Evolutionary conservation across 1,140 invertebrate species (phyloP).

Genomic region (Ditylenchus dipsaci): DNA sequence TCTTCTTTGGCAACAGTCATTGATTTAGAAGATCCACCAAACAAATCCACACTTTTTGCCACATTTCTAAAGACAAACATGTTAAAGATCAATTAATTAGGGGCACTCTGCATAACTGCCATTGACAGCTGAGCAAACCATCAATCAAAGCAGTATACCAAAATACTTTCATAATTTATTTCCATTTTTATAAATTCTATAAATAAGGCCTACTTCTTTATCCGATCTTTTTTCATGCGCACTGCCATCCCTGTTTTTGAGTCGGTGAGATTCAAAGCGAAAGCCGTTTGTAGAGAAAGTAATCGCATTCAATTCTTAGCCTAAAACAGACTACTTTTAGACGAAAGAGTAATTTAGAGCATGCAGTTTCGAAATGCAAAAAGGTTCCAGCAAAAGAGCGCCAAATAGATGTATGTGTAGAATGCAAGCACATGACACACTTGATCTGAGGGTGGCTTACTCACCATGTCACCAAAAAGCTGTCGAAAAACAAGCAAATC

Average conservation of each 20-base stretch:
- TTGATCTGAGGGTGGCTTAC: no score
- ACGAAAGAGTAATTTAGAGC: no score
- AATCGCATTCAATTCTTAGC: not conserved
- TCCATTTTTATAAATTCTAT: no score
- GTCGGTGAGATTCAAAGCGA: constrained; percentile 7
- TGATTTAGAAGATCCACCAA: not conserved
- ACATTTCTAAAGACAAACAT: not conserved
- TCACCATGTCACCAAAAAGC: no score
- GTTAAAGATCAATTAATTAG: no score
- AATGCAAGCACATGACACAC: no score
- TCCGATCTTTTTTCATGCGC: constrained; percentile 3
- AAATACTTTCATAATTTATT: no score
- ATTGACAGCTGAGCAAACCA: no score
- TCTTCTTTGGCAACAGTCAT: not conserved
- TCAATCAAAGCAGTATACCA: no score
- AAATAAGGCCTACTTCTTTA: constrained; percentile 1
- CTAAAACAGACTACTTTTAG: not conserved
- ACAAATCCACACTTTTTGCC: not conserved
- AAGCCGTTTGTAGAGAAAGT: not conserved
- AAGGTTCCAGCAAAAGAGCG: not conserved
- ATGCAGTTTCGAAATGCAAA: not conserved
- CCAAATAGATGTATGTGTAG: no score
- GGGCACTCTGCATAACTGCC: no score
- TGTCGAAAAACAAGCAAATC: no score
- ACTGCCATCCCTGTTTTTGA: not conserved